phyloP scores from a whole-genome alignment of 2,888 invertebrate species.

The Elysia crispata region DNA sequence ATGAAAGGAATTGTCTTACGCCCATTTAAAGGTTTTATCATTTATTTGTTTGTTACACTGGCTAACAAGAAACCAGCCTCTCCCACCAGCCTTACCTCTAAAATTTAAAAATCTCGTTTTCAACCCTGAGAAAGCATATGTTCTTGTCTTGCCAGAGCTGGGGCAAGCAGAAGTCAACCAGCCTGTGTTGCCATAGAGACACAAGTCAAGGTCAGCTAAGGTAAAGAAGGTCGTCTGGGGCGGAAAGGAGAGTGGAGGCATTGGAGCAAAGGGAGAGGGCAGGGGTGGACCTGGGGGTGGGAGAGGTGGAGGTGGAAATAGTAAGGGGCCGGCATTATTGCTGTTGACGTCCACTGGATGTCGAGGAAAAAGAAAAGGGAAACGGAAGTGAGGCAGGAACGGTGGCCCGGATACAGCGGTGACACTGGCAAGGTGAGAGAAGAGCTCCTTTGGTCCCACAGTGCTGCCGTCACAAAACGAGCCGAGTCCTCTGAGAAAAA shows the following conservation, averaged over 20 bases:
- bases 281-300: not conserved
- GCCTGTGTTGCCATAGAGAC: constrained; percentile 65
- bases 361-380: constrained; percentile 37
- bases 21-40: no score
- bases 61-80: no score
- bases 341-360: not conserved
- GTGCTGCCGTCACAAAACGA: no score
- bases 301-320: not conserved
- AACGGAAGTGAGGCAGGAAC: constrained; percentile 20
- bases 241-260: constrained; percentile 21
- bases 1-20: no score
- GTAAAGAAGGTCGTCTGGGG: constrained; percentile 59
- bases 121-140: constrained; percentile 65
- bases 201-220: constrained; percentile 66
- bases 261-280: not conserved
- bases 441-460: no score
- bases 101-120: no score
- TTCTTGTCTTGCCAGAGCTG: constrained; percentile 50
- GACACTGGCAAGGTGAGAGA: no score
- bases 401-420: not conserved
- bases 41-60: no score
- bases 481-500: no score
- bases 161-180: constrained; percentile 50
- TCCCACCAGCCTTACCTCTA: no score
- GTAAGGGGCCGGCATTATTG: not conserved